Evolutionary conservation across 2,113 vertebrate genomes (phyloP), one percentile per base, ranked within the genome.

Genomic region (Eupsittula cactorum): DNA sequence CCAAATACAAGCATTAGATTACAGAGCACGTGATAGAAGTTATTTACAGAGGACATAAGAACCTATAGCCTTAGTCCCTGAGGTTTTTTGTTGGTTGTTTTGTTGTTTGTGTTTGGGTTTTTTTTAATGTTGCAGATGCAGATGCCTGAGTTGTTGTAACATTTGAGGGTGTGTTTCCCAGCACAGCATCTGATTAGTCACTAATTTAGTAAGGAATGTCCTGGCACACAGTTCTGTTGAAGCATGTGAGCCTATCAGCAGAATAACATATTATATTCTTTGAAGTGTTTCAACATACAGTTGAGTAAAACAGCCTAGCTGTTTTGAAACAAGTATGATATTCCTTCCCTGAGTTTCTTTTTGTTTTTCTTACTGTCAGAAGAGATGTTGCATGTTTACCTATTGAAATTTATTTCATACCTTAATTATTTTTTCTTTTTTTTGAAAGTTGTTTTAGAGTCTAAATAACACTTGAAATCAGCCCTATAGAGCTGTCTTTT

Each of bases 101-200:
- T 57, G 37, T 94, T 35, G 15, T 93, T 31, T 29, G 24, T 6
- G 10, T 31, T 44, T 93, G 86, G 13, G 1, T 78, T 94, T 64
- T 68, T 68, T 96, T 87, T 92, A 52, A 44, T 63, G 74, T 46
- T 87, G 70, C 91, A 74, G 68, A 82, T 14, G 74, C 93, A 76
- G 68, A 82, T 13, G 71, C 93, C 95, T 73, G 82, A 47, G 50
- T 95, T 50, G 78, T 95, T 96, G 96, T 94, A 95, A 94, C 96
- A 97, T n/a, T n/a, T 92, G 95, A 97, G 97, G 97, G 96, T 97
- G 97, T 98, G 97, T 87, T 96, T 96, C 90, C 50, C 65, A 69
- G 90, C 69, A 53, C 75, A 49, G 49, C 95, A 86, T 95, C 97
- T 98, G 98, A 98, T 98, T 97, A 98, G 98, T 97, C 90, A 86